phyloP scores from a whole-genome alignment of 2,113 vertebrate species.

The Peucedramus taeniatus region DNA sequence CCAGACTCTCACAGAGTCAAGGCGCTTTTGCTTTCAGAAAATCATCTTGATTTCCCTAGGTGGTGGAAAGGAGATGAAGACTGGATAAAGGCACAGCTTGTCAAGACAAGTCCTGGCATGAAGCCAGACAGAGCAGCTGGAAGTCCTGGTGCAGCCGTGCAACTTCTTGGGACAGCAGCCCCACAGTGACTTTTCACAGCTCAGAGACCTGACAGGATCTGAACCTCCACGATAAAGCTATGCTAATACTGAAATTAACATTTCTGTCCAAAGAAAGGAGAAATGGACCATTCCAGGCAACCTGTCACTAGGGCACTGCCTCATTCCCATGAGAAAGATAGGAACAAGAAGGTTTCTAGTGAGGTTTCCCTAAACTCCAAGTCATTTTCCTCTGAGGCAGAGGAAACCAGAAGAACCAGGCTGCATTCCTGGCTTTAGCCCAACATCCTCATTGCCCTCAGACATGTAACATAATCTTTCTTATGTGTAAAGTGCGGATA shows the following conservation, averaged over 20 bases:
- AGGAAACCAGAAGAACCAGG: background rate
- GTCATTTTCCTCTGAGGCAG: background rate
- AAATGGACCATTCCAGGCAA: background rate
- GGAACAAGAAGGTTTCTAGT: background rate
- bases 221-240: background rate
- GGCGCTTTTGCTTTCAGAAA: background rate
- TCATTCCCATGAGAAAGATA: background rate
- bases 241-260: background rate
- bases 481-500: background rate
- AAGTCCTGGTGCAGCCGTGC: accelerated
- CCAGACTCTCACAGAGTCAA: accelerated
- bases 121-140: background rate
- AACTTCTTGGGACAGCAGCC: background rate
- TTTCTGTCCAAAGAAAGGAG: background rate
- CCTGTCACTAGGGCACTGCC: background rate
- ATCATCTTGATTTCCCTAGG: background rate
- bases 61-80: background rate
- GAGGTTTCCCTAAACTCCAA: background rate
- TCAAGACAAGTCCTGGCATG: background rate
- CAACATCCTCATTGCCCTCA: background rate
- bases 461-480: background rate
- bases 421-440: background rate
- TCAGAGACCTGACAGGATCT: background rate
- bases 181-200: background rate
- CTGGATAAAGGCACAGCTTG: background rate